Evolutionary conservation across 2,888 invertebrate genomes (phyloP).

Genomic region (Drosophila recens): DNA sequence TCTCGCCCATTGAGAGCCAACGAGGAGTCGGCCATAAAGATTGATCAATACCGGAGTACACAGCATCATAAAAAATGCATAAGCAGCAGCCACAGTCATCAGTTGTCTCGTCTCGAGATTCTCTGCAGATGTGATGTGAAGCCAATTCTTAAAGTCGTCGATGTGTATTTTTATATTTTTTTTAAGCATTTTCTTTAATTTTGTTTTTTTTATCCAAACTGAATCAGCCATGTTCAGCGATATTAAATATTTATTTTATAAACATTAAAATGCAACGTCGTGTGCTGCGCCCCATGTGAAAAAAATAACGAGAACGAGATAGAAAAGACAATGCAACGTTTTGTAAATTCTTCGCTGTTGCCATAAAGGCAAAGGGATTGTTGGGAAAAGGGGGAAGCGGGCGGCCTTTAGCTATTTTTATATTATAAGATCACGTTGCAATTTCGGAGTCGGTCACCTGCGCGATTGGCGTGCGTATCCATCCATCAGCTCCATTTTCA

Average conservation of each 20-base stretch:
- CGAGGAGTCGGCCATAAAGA: conserved; percentile 65
- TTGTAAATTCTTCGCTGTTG: conserved; percentile 9
- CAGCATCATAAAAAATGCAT: conserved; percentile 17
- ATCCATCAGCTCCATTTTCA: conserved; percentile 43
- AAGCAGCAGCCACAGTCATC: neutral
- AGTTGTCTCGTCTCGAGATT: neutral
- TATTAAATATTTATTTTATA: conserved; percentile 61
- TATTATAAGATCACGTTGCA: conserved; percentile 62
- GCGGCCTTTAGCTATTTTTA: neutral
- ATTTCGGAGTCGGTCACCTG: conserved; percentile 66
- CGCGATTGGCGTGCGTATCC: conserved; percentile 65
- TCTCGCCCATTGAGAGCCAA: conserved; percentile 34
- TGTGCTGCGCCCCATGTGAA: conserved; percentile 31
- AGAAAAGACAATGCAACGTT: conserved; percentile 25
- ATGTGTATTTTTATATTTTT: neutral
- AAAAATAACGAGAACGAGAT: neutral
- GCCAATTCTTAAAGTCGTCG: neutral
- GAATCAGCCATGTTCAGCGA: conserved; percentile 22
- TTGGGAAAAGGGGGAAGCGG: neutral
- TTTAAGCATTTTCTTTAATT: neutral
- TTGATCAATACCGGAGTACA: conserved; percentile 46
- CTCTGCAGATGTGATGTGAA: neutral
- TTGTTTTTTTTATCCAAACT: conserved; percentile 10
- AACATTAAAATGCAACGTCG: conserved; percentile 50
- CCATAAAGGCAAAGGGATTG: neutral